These are phyloP conservation scores for Calosoma granatense DNA, from an alignment of 1,140 invertebrate genomes.

Conservation along the genomic window DNA sequence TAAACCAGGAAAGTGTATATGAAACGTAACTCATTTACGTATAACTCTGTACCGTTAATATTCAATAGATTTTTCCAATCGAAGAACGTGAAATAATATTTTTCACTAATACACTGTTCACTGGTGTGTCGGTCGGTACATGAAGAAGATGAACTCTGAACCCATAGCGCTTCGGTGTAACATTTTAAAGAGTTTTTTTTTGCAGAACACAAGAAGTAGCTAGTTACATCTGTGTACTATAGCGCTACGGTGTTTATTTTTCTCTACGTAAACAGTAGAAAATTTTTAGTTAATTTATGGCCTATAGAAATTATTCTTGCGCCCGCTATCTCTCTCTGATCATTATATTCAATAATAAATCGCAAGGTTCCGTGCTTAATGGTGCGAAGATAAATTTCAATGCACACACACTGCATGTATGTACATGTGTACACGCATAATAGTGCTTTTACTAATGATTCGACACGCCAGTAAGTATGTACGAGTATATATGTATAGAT, in stretches of 20 bases:
- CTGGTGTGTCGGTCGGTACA: not conserved
- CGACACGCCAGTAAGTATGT: not conserved
- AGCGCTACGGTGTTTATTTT: not conserved
- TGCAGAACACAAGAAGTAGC: not conserved
- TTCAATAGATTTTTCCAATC: not conserved
- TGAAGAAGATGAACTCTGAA: constrained; percentile 1
- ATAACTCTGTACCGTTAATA: constrained; percentile 1
- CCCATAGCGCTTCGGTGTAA: too few relatives aligned
- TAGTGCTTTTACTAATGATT: too few relatives aligned
- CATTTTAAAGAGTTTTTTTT: not conserved
- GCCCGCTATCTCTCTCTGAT: not conserved
- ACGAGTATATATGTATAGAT: not conserved
- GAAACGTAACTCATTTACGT: not conserved
- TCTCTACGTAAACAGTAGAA: not conserved
- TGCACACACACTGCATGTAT: not conserved
- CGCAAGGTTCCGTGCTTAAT: not conserved
- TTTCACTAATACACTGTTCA: not conserved
- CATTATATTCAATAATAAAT: not conserved
- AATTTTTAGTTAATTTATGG: not conserved
- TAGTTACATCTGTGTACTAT: too few relatives aligned
- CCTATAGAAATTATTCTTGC: not conserved
- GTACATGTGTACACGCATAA: not conserved
- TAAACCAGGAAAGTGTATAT: not conserved
- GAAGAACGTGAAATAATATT: not conserved
- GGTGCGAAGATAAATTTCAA: not conserved